Percentiles rank a stretch among this genome's conserved stretches.
Evolutionary conservation across 2,888 invertebrate genomes (phyloP).

Genomic region (Mechanitis messenoides): DNA sequence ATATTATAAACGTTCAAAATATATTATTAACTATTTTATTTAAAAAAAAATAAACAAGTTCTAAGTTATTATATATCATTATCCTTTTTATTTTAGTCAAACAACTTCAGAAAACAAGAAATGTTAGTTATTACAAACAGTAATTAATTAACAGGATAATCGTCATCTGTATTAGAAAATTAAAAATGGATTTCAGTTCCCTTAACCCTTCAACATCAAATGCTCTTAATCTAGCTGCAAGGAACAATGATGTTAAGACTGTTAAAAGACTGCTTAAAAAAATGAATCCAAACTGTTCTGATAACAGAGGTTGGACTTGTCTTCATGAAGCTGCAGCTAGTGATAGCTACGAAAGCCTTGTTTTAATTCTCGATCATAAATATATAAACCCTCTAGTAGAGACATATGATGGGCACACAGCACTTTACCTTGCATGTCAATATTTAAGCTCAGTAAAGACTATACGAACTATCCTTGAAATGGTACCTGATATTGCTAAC

Average conservation of each 20-base stretch:
- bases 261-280: slow-evolving; percentile 57
- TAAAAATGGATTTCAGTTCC: slow-evolving; percentile 70
- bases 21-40: too few species aligned
- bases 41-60: too few species aligned
- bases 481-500: slow-evolving; percentile 57
- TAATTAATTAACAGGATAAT: too few species aligned
- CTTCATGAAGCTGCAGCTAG: slow-evolving; percentile 70
- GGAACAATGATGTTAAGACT: slow-evolving; percentile 52
- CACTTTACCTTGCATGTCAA: slow-evolving; percentile 64
- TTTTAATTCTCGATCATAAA: slow-evolving; percentile 53
- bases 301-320: slow-evolving; percentile 74
- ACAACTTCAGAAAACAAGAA: too few species aligned
- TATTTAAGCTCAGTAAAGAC: slow-evolving; percentile 51
- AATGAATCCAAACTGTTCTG: slow-evolving; percentile 65
- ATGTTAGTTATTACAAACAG: too few species aligned
- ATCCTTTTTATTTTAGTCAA: too few species aligned
- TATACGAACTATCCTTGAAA: slow-evolving; percentile 53
- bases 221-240: slow-evolving; percentile 64
- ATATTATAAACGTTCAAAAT: too few species aligned
- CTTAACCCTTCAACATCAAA: slow-evolving; percentile 68
- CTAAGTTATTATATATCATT: too few species aligned
- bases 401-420: slow-evolving; percentile 70
- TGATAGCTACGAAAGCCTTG: slow-evolving; percentile 57
- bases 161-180: not conserved
- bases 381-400: slow-evolving; percentile 54